Conservation (phyloP, 2,797 vertebrate genomes). For the Micropoecilia bifurca region DNA sequence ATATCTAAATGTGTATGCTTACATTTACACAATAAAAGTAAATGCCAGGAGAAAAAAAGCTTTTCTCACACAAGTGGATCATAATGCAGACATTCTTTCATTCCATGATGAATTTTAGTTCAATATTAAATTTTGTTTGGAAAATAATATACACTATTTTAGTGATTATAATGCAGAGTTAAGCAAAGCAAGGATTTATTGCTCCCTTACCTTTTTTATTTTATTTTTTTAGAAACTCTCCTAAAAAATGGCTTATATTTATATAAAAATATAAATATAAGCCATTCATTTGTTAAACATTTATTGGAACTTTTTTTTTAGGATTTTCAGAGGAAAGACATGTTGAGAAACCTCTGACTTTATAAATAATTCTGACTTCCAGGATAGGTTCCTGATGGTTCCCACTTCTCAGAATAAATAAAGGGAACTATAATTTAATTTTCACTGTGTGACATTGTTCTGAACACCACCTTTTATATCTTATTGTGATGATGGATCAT, state of each 20-base stretch:
- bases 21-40: background rate
- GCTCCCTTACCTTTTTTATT: too few species aligned
- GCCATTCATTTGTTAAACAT: too few species aligned
- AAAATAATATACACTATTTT: background rate
- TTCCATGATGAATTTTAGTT: background rate
- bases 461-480: background rate
- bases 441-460: background rate
- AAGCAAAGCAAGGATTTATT: background rate
- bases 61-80: background rate
- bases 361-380: background rate
- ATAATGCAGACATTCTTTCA: background rate
- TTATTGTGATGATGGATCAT: constrained; percentile 1
- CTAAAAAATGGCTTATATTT: too few species aligned
- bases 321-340: too few species aligned
- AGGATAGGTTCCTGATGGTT: background rate
- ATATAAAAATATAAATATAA: too few species aligned
- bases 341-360: background rate
- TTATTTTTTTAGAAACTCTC: too few species aligned
- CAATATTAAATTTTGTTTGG: background rate
- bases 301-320: too few species aligned
- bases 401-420: background rate
- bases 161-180: background rate
- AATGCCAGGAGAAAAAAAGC: background rate
- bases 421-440: background rate
- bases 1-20: background rate